Evolutionary conservation across 1,140 invertebrate genomes (phyloP), one percentile per base, ranked within the genome.

Genomic region (Lordiphosa clarofinis): DNA sequence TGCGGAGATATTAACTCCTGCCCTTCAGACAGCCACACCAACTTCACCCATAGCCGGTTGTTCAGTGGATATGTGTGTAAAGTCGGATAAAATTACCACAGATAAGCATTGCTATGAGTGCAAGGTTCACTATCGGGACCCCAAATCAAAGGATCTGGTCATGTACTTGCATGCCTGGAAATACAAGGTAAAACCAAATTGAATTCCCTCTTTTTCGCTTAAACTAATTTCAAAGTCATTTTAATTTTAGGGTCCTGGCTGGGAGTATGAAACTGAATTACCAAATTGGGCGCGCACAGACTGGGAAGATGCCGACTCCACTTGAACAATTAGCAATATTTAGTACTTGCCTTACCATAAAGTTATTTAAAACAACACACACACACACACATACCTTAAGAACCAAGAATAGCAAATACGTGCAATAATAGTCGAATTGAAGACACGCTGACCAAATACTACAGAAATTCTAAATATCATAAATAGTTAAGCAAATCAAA

Each of bases 151-250:
- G 60, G 96, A 98, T 87, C 91, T 99, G 12, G 94, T 98, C 47
- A 98, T 99, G 95, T 98, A 97, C 90, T 91, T 99, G 15, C 97
- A 99, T 90, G 97, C 97, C 21, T 96, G 96, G 92, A 95, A 94
- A 86, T 98, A 98, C 88, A 94, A 94, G 90, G 95, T 33, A n/a
- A 4, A 2, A 21, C 21, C 21, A 21, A 21, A 21, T 2, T 0
- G 0, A 3, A 11, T 24, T 11, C 40, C 5, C 10, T 24, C 28
- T 1, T 44, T 11, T 8, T 3, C 4, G 13, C 9, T 13, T 33
- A 15, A 13, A 2, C 48, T 9, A 15, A 4, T 10, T 11, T n/a
- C 4, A 63, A 35, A 28, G n/a, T n/a, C n/a, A n/a, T n/a, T n/a
- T 57, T 19, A 4, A 56, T 89, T 89, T 7, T 86, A 95, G 94